Evolutionary conservation across 2,888 invertebrate genomes (phyloP), one percentile per base, ranked within the genome.

Genomic region (Ornithoptera alexandrae): DNA sequence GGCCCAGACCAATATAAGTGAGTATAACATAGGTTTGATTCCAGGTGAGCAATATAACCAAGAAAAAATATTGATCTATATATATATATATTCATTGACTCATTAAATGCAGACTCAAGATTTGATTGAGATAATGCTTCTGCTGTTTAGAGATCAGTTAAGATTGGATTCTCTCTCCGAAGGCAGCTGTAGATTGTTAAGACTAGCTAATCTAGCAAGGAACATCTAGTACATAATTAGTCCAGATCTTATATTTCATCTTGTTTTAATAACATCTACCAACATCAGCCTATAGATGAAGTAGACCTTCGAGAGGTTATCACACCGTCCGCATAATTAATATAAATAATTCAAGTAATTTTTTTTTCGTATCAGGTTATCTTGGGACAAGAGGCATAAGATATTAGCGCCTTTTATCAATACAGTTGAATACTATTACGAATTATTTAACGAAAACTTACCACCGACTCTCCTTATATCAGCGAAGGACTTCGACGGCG

Each of bases 1-100:
- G 89, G 80, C 0, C 81, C 88, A 12, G 89, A 92, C 62, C 77
- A 82, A 68, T 94, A 90, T 72, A 84, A 76, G 92, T 92, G 64
- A 78, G 79, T 77, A 8, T 68, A 53, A 53, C n/a, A 53, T 18
- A 17, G 30, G 5, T 30, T 30, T 30, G 30, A 30, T 30, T 30
- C 30, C 30, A 0, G 30, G 30, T 30, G 30, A 30, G 30, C 30
- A 30, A 30, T 30, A 2, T 30, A 30, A 30, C 4, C 5, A 30
- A 30, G 30, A 30, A 30, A 30, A 30, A 30, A 30, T 30, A 30
- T 30, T 30, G 30, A 30, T 30, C 30, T 30, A 30, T 30, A 5
- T 12, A 17, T 7, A 8, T 18, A 50, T 5, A 18, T 4, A 10
- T 18, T 50, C 18, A 17, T 50, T 50, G 50, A 50, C 50, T 18